phyloP scores from a whole-genome alignment of 2,113 vertebrate species.

The Scytalopus superciliaris region DNA sequence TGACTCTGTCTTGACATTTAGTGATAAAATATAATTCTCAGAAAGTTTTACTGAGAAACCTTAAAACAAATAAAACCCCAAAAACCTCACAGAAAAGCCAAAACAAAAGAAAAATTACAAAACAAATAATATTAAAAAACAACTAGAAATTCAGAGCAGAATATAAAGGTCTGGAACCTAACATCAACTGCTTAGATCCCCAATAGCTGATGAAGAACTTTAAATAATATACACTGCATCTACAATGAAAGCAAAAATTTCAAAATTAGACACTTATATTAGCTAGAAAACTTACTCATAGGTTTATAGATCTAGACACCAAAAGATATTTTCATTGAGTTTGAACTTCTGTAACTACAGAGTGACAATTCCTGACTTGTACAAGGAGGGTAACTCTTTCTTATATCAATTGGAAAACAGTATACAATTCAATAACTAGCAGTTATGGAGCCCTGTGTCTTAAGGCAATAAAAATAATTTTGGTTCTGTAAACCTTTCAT shows the following conservation, averaged over 20 bases:
- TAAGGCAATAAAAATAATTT: background rate
- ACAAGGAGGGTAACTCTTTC: background rate
- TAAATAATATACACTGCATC: background rate
- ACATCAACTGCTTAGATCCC: background rate
- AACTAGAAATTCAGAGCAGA: background rate
- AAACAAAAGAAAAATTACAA: background rate
- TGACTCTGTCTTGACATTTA: background rate
- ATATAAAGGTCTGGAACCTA: background rate
- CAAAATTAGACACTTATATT: background rate
- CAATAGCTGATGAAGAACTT: background rate
- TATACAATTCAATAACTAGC: background rate
- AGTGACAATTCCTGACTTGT: background rate
- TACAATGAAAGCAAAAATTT: background rate
- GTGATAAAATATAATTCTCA: background rate
- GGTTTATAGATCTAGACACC: background rate
- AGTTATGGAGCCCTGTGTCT: background rate
- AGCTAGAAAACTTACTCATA: background rate
- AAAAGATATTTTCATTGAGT: background rate
- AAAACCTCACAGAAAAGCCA: background rate
- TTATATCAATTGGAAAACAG: background rate
- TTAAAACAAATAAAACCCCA: background rate
- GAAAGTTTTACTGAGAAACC: background rate
- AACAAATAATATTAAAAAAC: background rate
- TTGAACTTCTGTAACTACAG: background rate
- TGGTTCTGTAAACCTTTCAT: background rate